Evolutionary conservation across 2,888 invertebrate species (phyloP).

Genomic region (Andrena chrysosceles): DNA sequence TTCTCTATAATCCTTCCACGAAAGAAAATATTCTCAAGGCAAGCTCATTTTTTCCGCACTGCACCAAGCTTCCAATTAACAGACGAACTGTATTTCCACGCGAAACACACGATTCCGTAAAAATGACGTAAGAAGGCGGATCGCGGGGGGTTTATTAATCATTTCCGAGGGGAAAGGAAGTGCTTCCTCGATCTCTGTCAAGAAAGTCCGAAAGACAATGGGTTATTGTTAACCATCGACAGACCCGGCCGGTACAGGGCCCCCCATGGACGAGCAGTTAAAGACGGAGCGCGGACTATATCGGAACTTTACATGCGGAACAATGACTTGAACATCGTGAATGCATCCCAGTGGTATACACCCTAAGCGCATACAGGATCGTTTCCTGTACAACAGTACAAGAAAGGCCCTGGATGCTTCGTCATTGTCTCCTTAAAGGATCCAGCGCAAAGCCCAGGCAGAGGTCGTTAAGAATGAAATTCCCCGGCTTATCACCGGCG

Average conservation of each 20-base stretch:
- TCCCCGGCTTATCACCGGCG: slow-evolving; percentile 73
- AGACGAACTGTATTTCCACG: neutral
- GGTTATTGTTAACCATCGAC: slow-evolving; percentile 52
- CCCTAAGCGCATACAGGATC: slow-evolving; percentile 48
- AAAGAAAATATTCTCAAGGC: neutral
- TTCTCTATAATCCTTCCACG: too few species aligned
- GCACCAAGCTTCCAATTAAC: neutral
- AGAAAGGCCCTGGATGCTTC: slow-evolving; percentile 49
- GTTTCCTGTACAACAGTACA: slow-evolving; percentile 44
- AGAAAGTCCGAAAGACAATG: slow-evolving; percentile 42
- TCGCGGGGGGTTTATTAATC: slow-evolving; percentile 37
- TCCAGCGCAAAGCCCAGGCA: slow-evolving; percentile 55
- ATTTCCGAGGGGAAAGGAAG: neutral
- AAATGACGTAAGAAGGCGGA: neutral
- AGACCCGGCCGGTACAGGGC: neutral
- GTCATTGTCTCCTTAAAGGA: slow-evolving; percentile 74
- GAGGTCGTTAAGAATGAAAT: slow-evolving; percentile 75
- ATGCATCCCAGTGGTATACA: slow-evolving; percentile 66
- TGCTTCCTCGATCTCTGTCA: slow-evolving; percentile 10
- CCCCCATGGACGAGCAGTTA: slow-evolving; percentile 47
- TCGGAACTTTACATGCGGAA: slow-evolving; percentile 61
- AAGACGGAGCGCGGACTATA: slow-evolving; percentile 58
- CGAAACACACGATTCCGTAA: neutral
- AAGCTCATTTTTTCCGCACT: neutral
- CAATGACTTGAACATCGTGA: slow-evolving; percentile 65